Evolutionary conservation across 2,888 invertebrate species (phyloP).

Genomic region (Neoascia interrupta): DNA sequence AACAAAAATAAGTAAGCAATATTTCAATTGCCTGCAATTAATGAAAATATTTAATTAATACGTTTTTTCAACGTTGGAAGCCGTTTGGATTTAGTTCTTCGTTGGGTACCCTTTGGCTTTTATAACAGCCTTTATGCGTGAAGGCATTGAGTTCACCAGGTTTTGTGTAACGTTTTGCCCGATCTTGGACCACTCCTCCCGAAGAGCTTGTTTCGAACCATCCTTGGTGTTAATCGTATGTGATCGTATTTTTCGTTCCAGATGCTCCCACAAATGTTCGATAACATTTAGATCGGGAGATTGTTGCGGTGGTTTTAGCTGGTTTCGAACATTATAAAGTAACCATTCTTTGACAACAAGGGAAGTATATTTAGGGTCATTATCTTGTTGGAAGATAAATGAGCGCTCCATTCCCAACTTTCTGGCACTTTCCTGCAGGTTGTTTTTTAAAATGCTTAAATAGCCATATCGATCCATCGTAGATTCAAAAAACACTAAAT

Average conservation of each 20-base stretch:
- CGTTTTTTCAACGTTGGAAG: no score
- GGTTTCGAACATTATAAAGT: neutral
- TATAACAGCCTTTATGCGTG: conserved; percentile 2
- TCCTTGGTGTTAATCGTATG: neutral
- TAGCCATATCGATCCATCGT: neutral
- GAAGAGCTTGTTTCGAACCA: conserved; percentile 9
- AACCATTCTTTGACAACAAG: conserved; percentile 4
- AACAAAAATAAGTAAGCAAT: no score
- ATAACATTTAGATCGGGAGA: neutral
- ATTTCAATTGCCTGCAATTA: no score
- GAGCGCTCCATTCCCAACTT: neutral
- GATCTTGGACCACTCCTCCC: conserved; percentile 8
- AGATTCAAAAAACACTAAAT: conserved; percentile 9
- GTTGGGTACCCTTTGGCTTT: neutral
- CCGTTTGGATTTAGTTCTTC: conserved; percentile 6
- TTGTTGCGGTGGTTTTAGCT: neutral
- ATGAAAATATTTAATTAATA: no score
- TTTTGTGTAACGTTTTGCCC: neutral
- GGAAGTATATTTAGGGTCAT: conserved; percentile 2
- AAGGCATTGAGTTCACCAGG: conserved; percentile 9
- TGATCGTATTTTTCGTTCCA: neutral
- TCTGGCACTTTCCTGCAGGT: neutral
- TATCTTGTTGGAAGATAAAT: neutral
- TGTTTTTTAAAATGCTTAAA: neutral
- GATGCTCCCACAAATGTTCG: conserved; percentile 3